Evolutionary conservation across 92 coral and sea anemone species (phyloP).

Genomic region (Porites evermanni): DNA sequence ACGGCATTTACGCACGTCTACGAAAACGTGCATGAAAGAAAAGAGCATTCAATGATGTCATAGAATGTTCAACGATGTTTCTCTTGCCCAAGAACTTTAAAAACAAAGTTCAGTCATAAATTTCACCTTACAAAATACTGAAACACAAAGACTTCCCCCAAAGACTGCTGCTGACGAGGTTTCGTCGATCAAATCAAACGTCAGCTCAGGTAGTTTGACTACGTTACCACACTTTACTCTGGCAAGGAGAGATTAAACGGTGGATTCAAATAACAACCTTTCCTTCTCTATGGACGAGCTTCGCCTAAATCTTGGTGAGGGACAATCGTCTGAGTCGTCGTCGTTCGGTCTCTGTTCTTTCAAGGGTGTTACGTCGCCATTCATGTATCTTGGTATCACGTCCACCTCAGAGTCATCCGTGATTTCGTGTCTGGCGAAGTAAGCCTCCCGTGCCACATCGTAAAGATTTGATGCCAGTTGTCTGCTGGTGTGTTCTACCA

Average conservation of each 20-base stretch:
- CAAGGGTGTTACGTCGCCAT: neutral
- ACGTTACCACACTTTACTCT: no score
- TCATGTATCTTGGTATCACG: neutral
- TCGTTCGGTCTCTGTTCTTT: neutral
- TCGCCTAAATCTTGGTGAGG: slow-evolving; percentile 10
- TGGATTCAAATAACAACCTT: slow-evolving; percentile 11
- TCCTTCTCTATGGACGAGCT: slow-evolving; percentile 30
- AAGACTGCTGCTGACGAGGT: no score
- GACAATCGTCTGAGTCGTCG: neutral
- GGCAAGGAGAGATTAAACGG: neutral
- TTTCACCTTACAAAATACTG: no score
- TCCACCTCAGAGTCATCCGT: slow-evolving; percentile 30
- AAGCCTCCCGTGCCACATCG: slow-evolving; percentile 86
- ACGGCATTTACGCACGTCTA: no score
- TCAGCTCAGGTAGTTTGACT: neutral
- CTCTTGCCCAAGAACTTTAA: no score
- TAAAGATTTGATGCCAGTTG: slow-evolving; percentile 68
- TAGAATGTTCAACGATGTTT: no score
- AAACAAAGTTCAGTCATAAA: no score
- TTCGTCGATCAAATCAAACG: no score
- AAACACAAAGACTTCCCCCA: no score
- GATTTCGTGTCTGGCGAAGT: slow-evolving; percentile 64
- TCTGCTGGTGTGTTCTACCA: slow-evolving; percentile 88
- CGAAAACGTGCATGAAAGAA: no score
- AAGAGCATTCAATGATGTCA: no score